Conservation (phyloP, 2,113 vertebrate genomes). For the Ptychochromis oligacanthus region DNA sequence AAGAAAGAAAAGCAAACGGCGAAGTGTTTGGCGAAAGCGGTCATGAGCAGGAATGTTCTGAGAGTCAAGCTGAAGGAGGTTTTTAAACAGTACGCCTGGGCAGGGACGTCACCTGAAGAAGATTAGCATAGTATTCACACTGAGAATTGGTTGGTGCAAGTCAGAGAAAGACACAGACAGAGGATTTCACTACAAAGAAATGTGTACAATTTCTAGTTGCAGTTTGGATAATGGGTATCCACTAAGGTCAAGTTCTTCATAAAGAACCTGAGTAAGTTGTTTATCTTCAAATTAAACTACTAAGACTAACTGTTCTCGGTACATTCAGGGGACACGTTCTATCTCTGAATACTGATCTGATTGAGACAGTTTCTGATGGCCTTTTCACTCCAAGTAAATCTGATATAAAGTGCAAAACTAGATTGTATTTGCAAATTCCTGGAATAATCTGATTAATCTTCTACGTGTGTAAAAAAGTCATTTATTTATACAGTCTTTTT, state of each 20-base stretch:
- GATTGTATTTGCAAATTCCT: constrained; percentile 86
- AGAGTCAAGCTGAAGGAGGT: constrained; percentile 64
- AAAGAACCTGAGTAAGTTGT: constrained; percentile 68
- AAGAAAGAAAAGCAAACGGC: background rate
- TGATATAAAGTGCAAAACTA: constrained; percentile 83
- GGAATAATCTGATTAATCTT: constrained; percentile 73
- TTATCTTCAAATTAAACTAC: constrained; percentile 41
- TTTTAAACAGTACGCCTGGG: constrained; percentile 27
- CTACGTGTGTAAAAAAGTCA: constrained; percentile 76
- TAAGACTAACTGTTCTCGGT: constrained; percentile 43
- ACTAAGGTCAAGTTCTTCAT: constrained; percentile 58
- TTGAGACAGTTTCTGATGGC: constrained; percentile 62
- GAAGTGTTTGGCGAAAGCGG: constrained; percentile 15
- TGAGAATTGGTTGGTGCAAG: constrained; percentile 55
- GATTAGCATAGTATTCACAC: constrained; percentile 70
- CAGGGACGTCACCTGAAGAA: constrained; percentile 72
- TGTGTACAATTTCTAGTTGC: too few species aligned
- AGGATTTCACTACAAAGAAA: constrained; percentile 15
- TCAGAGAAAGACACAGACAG: constrained; percentile 4
- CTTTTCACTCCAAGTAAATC: constrained; percentile 72
- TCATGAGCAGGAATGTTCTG: constrained; percentile 72
- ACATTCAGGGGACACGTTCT: constrained; percentile 72
- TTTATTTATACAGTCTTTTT: constrained; percentile 78
- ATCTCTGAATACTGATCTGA: constrained; percentile 46
- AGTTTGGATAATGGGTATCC: constrained; percentile 26